Evolutionary conservation across 2,888 invertebrate species (phyloP).

Genomic region (Tyria jacobaeae): DNA sequence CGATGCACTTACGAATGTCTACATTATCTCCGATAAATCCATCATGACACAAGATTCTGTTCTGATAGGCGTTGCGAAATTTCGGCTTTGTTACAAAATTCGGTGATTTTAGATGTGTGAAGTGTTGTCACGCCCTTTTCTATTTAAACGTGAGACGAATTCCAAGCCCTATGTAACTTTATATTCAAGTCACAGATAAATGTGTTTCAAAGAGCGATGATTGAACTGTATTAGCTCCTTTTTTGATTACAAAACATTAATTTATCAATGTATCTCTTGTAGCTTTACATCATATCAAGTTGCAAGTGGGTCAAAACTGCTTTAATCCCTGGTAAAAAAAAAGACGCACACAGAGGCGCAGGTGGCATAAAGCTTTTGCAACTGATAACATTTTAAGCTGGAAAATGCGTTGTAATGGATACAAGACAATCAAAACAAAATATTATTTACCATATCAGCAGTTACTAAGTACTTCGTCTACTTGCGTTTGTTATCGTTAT

Average conservation of each 20-base stretch:
- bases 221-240: neutral
- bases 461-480: too few relatives aligned
- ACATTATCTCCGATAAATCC: constrained; percentile 30
- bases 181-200: constrained; percentile 28
- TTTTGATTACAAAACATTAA: constrained; percentile 1
- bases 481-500: too few relatives aligned
- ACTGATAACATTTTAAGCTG: too few relatives aligned
- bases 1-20: constrained; percentile 7
- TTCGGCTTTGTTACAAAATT: constrained; percentile 28
- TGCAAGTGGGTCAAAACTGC: neutral
- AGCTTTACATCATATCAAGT: neutral
- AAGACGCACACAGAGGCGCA: too few relatives aligned
- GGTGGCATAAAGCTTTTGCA: too few relatives aligned
- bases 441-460: too few relatives aligned
- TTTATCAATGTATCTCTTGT: neutral
- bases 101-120: constrained; percentile 20
- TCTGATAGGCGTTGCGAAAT: constrained; percentile 32
- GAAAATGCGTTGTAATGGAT: too few relatives aligned
- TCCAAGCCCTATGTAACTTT: constrained; percentile 25
- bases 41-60: constrained; percentile 20
- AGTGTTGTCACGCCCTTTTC: constrained; percentile 36
- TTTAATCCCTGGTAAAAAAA: too few relatives aligned
- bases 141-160: constrained; percentile 37
- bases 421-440: too few relatives aligned
- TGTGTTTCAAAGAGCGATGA: constrained; percentile 9